Evolutionary conservation across 2,888 invertebrate genomes (phyloP).

Genomic region (Lagria hirta): DNA sequence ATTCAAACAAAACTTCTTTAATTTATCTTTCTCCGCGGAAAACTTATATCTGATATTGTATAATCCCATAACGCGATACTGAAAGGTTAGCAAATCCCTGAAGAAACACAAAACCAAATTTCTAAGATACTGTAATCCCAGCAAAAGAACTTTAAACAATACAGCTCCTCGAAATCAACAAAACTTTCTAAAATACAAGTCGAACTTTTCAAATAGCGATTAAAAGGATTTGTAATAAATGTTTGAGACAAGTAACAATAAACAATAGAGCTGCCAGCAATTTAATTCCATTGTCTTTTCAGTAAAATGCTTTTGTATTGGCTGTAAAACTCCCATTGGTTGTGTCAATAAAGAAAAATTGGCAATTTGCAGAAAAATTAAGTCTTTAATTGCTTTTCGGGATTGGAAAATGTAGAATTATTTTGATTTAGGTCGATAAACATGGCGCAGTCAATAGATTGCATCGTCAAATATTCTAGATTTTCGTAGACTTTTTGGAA

Average conservation of each 20-base stretch:
- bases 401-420: too few species aligned
- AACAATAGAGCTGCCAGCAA: constrained; percentile 12
- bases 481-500: too few species aligned
- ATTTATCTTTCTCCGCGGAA: too few species aligned
- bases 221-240: constrained; percentile 21
- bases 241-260: constrained; percentile 14
- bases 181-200: constrained; percentile 21
- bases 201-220: constrained; percentile 24
- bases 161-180: constrained; percentile 8
- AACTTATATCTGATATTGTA: constrained; percentile 18
- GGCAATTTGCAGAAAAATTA: too few species aligned
- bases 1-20: too few species aligned
- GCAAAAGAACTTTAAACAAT: constrained; percentile 24
- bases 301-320: too few species aligned
- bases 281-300: constrained; percentile 19
- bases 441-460: too few species aligned
- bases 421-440: too few species aligned
- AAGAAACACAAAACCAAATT: constrained; percentile 20
- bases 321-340: too few species aligned
- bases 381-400: too few species aligned
- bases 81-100: constrained; percentile 21
- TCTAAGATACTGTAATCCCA: constrained; percentile 15
- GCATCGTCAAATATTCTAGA: too few species aligned
- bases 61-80: constrained; percentile 21
- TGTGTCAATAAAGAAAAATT: too few species aligned